phyloP scores from a whole-genome alignment of 2,797 vertebrate genomes.

The Serranus cabrilla region DNA sequence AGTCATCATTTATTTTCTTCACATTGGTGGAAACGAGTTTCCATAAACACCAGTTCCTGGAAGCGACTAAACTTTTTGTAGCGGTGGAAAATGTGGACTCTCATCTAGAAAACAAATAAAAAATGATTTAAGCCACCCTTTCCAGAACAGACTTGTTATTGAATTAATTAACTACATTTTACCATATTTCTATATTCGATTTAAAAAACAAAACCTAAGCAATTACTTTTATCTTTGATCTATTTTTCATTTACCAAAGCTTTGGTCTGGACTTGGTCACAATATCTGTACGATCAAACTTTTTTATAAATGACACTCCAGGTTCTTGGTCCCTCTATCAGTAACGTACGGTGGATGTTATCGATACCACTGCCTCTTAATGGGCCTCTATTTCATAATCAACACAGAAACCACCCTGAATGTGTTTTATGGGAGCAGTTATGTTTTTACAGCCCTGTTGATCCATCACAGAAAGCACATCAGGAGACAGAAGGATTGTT shows the following conservation, averaged over 20 bases:
- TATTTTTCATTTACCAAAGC: constrained; percentile 35
- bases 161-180: neutral
- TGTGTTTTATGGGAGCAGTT: constrained; percentile 4
- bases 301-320: constrained; percentile 13
- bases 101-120: neutral
- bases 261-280: constrained; percentile 57
- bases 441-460: constrained; percentile 24
- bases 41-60: neutral
- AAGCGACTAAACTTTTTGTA: neutral
- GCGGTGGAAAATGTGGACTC: constrained; percentile 3
- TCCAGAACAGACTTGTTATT: neutral
- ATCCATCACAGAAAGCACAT: constrained; percentile 35
- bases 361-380: constrained; percentile 8
- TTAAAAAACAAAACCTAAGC: neutral
- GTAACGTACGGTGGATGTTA: constrained; percentile 9
- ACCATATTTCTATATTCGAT: constrained; percentile 1
- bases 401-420: neutral
- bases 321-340: constrained; percentile 52
- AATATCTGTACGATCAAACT: neutral
- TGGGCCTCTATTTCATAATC: neutral
- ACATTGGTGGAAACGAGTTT: no score
- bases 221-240: neutral
- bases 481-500: constrained; percentile 3
- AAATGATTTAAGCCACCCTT: no score
- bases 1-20: no score